These are phyloP conservation scores for Chymomyza caudatula DNA, from an alignment of 2,888 invertebrate genomes.

Conservation along the genomic window DNA sequence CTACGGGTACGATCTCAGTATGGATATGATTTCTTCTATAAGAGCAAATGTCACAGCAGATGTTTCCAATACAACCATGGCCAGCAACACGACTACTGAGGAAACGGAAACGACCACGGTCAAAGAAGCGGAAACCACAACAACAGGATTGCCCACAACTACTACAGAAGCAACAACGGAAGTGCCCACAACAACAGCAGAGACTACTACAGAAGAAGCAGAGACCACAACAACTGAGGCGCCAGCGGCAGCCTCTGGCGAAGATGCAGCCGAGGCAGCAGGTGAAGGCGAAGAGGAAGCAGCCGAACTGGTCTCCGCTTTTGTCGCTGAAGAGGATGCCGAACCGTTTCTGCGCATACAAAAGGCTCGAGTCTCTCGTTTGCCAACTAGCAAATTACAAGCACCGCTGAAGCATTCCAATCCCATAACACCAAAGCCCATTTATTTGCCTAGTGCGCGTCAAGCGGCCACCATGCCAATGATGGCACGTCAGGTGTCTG, in stretches of 20 bases:
- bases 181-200: slow-evolving; percentile 22
- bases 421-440: slow-evolving; percentile 60
- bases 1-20: slow-evolving; percentile 88
- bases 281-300: slow-evolving; percentile 52
- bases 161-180: slow-evolving; percentile 30
- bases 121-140: slow-evolving; percentile 32
- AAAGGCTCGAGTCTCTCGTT: slow-evolving; percentile 26
- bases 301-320: slow-evolving; percentile 67
- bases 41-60: slow-evolving; percentile 31
- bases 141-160: slow-evolving; percentile 16
- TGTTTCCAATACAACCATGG: slow-evolving; percentile 28
- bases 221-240: slow-evolving; percentile 46
- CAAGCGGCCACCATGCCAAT: slow-evolving; percentile 49
- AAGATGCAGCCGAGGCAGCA: slow-evolving; percentile 45
- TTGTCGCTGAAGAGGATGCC: slow-evolving; percentile 62
- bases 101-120: slow-evolving; percentile 39
- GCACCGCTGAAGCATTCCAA: slow-evolving; percentile 60
- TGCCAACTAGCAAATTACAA: slow-evolving; percentile 62
- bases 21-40: slow-evolving; percentile 72
- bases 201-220: slow-evolving; percentile 29
- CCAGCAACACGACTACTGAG: slow-evolving; percentile 33
- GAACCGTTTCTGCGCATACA: slow-evolving; percentile 63
- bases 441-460: slow-evolving; percentile 55
- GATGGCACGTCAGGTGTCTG: slow-evolving; percentile 50
- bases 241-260: slow-evolving; percentile 39